phyloP scores from a whole-genome alignment of 1,140 invertebrate species.

The Penaeus chinensis region DNA sequence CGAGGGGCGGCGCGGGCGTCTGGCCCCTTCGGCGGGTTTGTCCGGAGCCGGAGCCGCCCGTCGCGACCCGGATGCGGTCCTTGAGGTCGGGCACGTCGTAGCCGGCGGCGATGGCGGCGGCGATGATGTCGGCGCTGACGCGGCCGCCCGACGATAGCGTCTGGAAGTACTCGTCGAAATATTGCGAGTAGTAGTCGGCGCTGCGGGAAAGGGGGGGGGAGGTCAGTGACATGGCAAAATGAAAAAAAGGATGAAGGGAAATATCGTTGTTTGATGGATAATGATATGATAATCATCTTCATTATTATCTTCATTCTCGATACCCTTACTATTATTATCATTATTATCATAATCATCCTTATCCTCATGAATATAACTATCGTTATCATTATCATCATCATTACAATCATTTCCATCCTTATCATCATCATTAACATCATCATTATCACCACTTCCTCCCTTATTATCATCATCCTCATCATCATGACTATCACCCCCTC shows the following conservation, averaged over 20 bases:
- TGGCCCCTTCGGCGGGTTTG: neutral
- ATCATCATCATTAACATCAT: too few species aligned
- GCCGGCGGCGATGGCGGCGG: conserved; percentile 56
- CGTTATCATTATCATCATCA: too few species aligned
- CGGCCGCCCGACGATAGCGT: conserved; percentile 23
- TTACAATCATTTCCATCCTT: too few species aligned
- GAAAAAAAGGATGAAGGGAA: too few species aligned
- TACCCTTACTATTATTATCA: too few species aligned
- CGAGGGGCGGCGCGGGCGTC: too few species aligned
- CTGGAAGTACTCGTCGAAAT: conserved; percentile 60
- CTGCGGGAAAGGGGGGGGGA: conserved; percentile 13
- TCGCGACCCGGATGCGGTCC: conserved; percentile 22
- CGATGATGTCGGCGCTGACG: conserved; percentile 40
- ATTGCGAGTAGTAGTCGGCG: conserved; percentile 61
- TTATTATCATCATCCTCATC: neutral
- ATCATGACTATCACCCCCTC: neutral
- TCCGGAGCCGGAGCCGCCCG: conserved; percentile 14
- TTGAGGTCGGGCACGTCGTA: conserved; percentile 42
- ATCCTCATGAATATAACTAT: too few species aligned
- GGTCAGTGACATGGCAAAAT: too few species aligned
- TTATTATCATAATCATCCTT: too few species aligned
- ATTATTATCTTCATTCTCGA: too few species aligned
- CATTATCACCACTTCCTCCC: neutral
- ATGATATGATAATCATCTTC: too few species aligned
- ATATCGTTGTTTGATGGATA: too few species aligned